These are phyloP conservation scores for Glareola pratincola DNA, from an alignment of 2,113 vertebrate genomes.

Conservation along the genomic window DNA sequence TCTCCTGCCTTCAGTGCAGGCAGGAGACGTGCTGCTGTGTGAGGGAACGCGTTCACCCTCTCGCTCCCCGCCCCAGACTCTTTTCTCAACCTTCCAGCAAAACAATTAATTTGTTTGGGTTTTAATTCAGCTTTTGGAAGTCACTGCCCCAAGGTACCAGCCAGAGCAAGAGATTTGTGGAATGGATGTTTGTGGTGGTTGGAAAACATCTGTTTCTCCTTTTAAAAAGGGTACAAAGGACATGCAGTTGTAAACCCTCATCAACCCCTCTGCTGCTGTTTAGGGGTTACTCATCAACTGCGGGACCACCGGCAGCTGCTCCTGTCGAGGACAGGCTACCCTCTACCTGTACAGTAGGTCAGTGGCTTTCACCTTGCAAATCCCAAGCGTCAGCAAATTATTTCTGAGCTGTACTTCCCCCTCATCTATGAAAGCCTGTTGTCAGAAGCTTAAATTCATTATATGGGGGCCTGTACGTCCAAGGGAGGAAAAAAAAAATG, in stretches of 20 bases:
- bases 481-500: neutral
- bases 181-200: neutral
- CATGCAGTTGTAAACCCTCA: neutral
- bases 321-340: neutral
- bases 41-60: neutral
- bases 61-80: neutral
- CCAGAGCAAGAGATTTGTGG: neutral
- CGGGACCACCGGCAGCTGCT: neutral
- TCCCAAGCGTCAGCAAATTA: neutral
- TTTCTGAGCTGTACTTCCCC: neutral
- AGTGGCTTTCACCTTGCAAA: neutral
- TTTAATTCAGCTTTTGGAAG: neutral
- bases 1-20: neutral
- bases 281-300: neutral
- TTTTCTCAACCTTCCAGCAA: neutral
- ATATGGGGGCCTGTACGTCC: neutral
- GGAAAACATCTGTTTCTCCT: slow-evolving; percentile 25
- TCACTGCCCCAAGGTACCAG: neutral
- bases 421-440: neutral
- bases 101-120: neutral
- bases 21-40: neutral
- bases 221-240: neutral
- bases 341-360: neutral
- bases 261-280: neutral
- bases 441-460: neutral